Percentiles rank a stretch among this genome's conserved stretches.
Evolutionary conservation across 64 coral and sea anemone genomes (phyloP).

Genomic region (Porites lutea): DNA sequence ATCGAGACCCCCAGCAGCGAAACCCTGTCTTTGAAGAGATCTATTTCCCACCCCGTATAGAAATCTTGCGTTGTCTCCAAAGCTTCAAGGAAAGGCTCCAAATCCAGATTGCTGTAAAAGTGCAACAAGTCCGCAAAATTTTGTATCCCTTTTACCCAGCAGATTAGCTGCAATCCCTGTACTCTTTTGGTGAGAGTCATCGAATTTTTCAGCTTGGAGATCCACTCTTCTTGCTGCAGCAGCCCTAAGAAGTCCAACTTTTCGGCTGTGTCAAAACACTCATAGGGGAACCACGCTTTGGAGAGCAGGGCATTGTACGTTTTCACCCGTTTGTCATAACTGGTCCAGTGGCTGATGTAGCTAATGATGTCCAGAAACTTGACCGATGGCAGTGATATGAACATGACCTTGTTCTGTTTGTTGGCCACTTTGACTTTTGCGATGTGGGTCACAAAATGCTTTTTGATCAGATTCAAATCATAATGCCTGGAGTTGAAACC

Average conservation of each 20-base stretch:
- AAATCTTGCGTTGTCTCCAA: conserved; percentile 48
- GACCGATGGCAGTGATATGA: background rate
- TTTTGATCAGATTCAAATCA: conserved; percentile 37
- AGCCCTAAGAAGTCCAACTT: conserved; percentile 34
- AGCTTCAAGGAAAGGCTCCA: conserved; percentile 37
- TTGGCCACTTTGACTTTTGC: background rate
- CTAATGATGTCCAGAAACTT: conserved; percentile 32
- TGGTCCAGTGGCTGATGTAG: background rate
- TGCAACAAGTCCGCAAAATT: conserved; percentile 49
- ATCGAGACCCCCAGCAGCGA: conserved; percentile 33
- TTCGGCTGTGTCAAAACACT: conserved; percentile 50
- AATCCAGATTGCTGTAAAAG: conserved; percentile 56
- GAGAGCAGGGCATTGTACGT: background rate
- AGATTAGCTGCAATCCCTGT: background rate
- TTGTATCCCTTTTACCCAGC: background rate
- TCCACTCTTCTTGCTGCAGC: conserved; percentile 31
- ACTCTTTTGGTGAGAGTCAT: conserved; percentile 42
- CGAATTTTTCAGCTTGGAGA: conserved; percentile 29
- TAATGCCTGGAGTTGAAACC: conserved; percentile 24
- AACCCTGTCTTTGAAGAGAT: conserved; percentile 56
- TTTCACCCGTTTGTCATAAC: conserved; percentile 51
- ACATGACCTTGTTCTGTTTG: background rate
- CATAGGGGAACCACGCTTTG: conserved; percentile 47
- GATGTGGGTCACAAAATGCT: conserved; percentile 32
- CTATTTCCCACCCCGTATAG: conserved; percentile 54